These are phyloP conservation scores for Stichopus horrens DNA, from an alignment of 53 echinoderm and acorn worm species.

Conservation along the genomic window DNA sequence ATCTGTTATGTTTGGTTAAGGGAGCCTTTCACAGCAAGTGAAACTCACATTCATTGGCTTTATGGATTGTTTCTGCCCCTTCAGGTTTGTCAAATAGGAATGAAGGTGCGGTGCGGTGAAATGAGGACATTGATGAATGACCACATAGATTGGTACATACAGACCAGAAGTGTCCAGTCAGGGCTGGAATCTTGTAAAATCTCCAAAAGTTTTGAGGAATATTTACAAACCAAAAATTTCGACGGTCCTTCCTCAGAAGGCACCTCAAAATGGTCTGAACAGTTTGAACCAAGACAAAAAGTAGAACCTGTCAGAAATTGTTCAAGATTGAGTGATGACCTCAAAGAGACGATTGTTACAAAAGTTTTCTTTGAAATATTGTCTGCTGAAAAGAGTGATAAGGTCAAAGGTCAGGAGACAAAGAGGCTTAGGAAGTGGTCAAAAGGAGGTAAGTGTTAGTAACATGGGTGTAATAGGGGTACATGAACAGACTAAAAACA, in stretches of 20 bases:
- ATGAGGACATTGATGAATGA: neutral
- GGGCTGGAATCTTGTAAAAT: neutral
- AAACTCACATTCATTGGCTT: too few species aligned
- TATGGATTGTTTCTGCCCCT: neutral
- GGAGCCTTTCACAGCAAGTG: too few species aligned
- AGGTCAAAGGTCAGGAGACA: slow-evolving; percentile 5
- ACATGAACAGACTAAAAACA: too few species aligned
- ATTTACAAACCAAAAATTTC: neutral
- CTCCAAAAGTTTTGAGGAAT: neutral
- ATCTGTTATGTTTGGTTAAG: too few species aligned
- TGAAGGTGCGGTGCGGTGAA: neutral
- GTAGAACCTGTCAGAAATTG: slow-evolving; percentile 85
- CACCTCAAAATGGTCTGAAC: slow-evolving; percentile 58
- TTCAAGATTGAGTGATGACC: slow-evolving; percentile 53
- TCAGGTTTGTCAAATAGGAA: slow-evolving; percentile 81
- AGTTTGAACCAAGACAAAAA: slow-evolving; percentile 70
- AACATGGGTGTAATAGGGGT: too few species aligned
- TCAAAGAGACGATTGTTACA: slow-evolving; percentile 62
- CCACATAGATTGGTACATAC: neutral
- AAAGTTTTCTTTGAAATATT: slow-evolving; percentile 66
- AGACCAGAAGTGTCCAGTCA: neutral
- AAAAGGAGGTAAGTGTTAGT: slow-evolving; percentile 75
- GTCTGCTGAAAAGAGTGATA: slow-evolving; percentile 30
- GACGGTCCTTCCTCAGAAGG: neutral
- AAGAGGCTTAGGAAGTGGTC: slow-evolving; percentile 60